These are phyloP conservation scores for Aurelia sp. DNA, from an alignment of 30 jellyfish, hydroid and myxozoan genomes.

Conservation along the genomic window DNA sequence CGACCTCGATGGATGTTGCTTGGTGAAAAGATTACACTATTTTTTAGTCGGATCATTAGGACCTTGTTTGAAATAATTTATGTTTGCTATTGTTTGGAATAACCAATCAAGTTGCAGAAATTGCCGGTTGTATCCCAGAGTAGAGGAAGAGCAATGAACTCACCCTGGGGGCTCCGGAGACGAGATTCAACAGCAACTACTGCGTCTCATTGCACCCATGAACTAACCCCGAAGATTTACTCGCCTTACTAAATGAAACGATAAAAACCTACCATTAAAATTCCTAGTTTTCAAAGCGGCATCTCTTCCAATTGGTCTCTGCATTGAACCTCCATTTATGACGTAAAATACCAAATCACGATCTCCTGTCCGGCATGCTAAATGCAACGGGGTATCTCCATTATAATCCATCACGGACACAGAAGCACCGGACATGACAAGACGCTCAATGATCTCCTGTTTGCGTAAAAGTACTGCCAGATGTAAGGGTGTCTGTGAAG, in stretches of 20 bases:
- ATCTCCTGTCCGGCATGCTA: conserved; percentile 41
- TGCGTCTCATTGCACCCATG: too few species aligned
- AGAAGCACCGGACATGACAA: conserved; percentile 48
- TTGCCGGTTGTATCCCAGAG: too few species aligned
- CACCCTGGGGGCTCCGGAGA: too few species aligned
- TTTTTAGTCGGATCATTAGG: too few species aligned
- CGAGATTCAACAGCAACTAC: too few species aligned
- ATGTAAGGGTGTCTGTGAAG: conserved; percentile 49
- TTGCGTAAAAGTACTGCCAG: conserved; percentile 47
- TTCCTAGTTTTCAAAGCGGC: conserved; percentile 37
- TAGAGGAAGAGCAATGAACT: too few species aligned
- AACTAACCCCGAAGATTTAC: neutral
- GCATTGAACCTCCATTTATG: neutral
- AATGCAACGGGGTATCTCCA: conserved; percentile 72
- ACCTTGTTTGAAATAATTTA: too few species aligned
- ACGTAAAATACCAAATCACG: neutral
- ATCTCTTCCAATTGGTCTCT: conserved; percentile 1
- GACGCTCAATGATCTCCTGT: neutral
- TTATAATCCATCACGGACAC: conserved; percentile 56
- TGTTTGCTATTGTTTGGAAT: too few species aligned
- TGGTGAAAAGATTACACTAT: too few species aligned
- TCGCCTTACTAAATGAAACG: neutral
- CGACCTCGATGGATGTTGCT: too few species aligned
- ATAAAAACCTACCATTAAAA: conserved; percentile 29
- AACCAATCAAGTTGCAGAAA: too few species aligned